Conservation (phyloP, 2,888 invertebrate species). For the Agonum fuliginosum region DNA sequence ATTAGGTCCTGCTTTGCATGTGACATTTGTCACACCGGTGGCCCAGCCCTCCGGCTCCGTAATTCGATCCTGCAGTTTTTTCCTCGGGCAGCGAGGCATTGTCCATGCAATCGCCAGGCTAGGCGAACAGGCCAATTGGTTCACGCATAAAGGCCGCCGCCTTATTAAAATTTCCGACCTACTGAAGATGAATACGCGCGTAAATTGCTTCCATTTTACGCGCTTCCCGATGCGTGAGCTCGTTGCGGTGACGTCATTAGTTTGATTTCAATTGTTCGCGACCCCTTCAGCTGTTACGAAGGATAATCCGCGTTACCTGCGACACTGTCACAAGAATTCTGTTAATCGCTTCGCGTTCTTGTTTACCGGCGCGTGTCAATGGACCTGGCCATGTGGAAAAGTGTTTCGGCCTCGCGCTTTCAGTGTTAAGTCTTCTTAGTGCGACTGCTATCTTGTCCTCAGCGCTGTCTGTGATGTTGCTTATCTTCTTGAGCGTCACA, state of each 20-base stretch:
- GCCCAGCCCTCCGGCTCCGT: slow-evolving; percentile 31
- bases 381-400: slow-evolving; percentile 24
- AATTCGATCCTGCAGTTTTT: slow-evolving; percentile 43
- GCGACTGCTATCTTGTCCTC: too few relatives aligned
- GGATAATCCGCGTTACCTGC: slow-evolving; percentile 28
- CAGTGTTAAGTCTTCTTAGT: slow-evolving; percentile 19
- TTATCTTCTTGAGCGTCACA: neutral
- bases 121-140: slow-evolving; percentile 9
- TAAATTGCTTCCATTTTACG: slow-evolving; percentile 70
- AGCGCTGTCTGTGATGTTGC: neutral
- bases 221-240: slow-evolving; percentile 51
- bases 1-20: slow-evolving; percentile 29
- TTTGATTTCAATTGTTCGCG: slow-evolving; percentile 50
- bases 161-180: slow-evolving; percentile 75
- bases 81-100: slow-evolving; percentile 16
- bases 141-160: slow-evolving; percentile 63
- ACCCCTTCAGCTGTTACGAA: slow-evolving; percentile 35
- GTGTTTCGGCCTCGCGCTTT: slow-evolving; percentile 11
- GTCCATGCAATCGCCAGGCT: slow-evolving; percentile 10
- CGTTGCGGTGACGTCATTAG: slow-evolving; percentile 55
- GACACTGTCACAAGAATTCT: slow-evolving; percentile 16
- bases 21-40: slow-evolving; percentile 48
- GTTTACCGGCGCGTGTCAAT: slow-evolving; percentile 7
- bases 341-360: slow-evolving; percentile 15
- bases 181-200: slow-evolving; percentile 73